These are phyloP conservation scores for Buceros bicornis DNA, from an alignment of 2,797 vertebrate genomes.

Conservation along the genomic window DNA sequence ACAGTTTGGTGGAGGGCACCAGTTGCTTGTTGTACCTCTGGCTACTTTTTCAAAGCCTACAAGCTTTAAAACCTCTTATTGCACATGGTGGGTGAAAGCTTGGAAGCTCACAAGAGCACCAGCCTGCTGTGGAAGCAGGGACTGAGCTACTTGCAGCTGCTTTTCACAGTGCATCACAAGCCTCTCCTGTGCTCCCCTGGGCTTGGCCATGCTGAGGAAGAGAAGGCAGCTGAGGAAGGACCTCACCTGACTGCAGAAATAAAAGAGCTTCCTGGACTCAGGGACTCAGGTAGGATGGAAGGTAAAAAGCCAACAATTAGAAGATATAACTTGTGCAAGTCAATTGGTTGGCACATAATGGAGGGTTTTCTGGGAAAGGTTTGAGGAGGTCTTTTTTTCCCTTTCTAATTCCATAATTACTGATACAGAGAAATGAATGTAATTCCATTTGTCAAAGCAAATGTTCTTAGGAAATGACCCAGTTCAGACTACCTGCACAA, in stretches of 20 bases:
- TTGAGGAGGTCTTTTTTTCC: not conserved
- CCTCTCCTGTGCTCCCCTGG: not conserved
- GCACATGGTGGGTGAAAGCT: not conserved
- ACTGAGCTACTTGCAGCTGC: not conserved
- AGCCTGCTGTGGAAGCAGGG: not conserved
- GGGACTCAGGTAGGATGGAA: not conserved
- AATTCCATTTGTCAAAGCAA: not conserved
- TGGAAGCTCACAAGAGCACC: not conserved
- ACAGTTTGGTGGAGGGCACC: not conserved
- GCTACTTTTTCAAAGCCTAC: not conserved
- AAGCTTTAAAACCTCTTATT: not conserved
- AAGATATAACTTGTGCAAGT: not conserved
- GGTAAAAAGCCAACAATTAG: not conserved
- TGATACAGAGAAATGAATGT: not conserved
- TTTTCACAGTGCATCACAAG: not conserved
- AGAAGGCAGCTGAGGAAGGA: not conserved
- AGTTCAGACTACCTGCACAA: not conserved
- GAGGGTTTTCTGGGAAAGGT: not conserved
- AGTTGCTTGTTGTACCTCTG: not conserved
- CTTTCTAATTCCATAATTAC: not conserved
- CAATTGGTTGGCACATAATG: no score
- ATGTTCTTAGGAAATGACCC: not conserved
- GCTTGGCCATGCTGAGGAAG: not conserved
- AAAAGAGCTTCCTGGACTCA: not conserved
- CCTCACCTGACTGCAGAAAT: not conserved